These are phyloP conservation scores for Saxicola maurus DNA, from an alignment of 2,797 vertebrate species.

Conservation along the genomic window DNA sequence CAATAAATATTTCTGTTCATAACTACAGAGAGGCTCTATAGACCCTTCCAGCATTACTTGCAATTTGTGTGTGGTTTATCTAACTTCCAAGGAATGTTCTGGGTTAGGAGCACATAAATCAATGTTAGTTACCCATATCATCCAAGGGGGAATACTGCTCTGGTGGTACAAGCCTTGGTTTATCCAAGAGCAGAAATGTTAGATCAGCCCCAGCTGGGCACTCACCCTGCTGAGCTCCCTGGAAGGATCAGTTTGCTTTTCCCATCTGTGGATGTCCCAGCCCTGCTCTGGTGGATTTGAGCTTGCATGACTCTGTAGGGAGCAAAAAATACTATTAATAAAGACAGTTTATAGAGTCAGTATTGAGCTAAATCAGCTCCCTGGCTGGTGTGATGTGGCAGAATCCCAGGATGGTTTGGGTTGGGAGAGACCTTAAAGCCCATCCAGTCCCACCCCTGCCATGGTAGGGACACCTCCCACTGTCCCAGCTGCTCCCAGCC, in stretches of 20 bases:
- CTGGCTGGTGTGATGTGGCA: neutral
- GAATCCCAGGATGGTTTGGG: neutral
- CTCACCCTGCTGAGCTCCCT: neutral
- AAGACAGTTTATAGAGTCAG: neutral
- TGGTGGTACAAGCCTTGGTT: neutral
- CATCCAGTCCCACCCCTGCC: accelerated
- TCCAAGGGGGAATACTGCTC: neutral
- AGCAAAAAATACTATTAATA: neutral
- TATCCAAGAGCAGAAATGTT: neutral
- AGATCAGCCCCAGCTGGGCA: neutral
- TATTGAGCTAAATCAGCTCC: neutral
- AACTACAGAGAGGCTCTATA: neutral
- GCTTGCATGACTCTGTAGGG: neutral
- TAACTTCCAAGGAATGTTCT: constrained; percentile 28
- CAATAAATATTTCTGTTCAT: constrained; percentile 47
- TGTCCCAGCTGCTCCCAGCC: accelerated
- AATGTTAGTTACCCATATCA: neutral
- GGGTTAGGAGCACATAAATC: constrained; percentile 30
- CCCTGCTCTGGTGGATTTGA: neutral
- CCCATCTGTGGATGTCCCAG: neutral
- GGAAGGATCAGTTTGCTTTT: neutral
- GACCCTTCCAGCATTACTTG: constrained; percentile 7
- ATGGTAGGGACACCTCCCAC: neutral
- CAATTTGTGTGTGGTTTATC: constrained; percentile 37
- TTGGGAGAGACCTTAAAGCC: neutral